These are phyloP conservation scores for Alcedo quadribrachys DNA, from an alignment of 2,797 vertebrate genomes.

Conservation along the genomic window DNA sequence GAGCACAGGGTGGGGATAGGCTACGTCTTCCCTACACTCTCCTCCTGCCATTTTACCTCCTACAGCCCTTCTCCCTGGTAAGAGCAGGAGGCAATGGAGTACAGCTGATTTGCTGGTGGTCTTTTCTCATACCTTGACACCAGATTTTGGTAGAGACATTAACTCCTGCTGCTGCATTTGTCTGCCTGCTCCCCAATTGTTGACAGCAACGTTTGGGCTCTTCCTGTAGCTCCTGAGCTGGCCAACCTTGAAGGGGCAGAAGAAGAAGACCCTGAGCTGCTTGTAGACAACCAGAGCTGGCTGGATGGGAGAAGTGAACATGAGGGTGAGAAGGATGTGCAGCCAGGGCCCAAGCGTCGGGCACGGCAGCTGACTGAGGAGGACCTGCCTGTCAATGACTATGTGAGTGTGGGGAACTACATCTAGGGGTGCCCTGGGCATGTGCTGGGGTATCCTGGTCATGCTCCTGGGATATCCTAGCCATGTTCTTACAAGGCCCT, in stretches of 20 bases:
- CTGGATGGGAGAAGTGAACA: background rate
- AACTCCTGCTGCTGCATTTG: background rate
- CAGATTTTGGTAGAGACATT: background rate
- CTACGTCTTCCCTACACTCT: background rate
- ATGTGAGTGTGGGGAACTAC: constrained; percentile 81
- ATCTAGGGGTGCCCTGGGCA: background rate
- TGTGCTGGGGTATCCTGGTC: background rate
- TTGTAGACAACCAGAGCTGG: constrained; percentile 42
- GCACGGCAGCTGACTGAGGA: constrained; percentile 88
- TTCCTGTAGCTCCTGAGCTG: constrained; percentile 79
- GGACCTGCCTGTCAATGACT: constrained; percentile 88
- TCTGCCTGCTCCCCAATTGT: background rate
- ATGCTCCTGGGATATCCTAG: too few relatives aligned
- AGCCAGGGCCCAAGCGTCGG: constrained; percentile 80
- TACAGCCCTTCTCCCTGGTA: background rate
- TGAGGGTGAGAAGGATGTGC: constrained; percentile 60
- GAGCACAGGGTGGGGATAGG: fast-evolving
- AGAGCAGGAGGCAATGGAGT: background rate
- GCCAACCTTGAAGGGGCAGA: constrained; percentile 78
- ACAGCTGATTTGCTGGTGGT: background rate
- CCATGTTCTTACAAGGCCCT: background rate
- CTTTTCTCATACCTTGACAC: background rate
- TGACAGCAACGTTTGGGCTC: background rate
- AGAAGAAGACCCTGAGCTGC: constrained; percentile 62
- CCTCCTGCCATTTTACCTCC: background rate